A percentile compares a stretch with the other conserved stretches of the same genome.
phyloP scores from a whole-genome alignment of 2,888 invertebrate genomes.

The Sarcophaga subvicina region DNA sequence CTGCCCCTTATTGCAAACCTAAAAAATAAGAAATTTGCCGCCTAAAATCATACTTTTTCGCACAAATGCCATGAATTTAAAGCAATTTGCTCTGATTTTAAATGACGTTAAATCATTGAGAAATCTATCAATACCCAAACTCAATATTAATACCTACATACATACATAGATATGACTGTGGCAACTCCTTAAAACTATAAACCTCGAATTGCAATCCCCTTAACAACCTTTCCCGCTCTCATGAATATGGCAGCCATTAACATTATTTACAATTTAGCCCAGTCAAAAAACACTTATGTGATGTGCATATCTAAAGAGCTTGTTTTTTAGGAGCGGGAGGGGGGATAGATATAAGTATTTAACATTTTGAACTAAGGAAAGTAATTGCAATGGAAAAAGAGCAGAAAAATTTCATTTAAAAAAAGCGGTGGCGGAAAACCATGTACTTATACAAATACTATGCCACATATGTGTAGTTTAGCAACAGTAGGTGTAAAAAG shows the following conservation, averaged over 20 bases:
- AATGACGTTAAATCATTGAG: too few species aligned
- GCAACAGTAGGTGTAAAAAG: not conserved
- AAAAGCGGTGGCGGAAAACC: not conserved
- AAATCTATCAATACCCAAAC: too few species aligned
- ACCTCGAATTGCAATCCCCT: too few species aligned
- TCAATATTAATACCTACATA: too few species aligned
- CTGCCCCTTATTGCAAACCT: too few species aligned
- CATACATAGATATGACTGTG: too few species aligned
- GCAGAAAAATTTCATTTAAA: not conserved
- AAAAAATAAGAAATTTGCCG: too few species aligned
- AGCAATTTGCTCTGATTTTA: too few species aligned
- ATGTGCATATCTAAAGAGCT: constrained; percentile 46
- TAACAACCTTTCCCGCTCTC: too few species aligned
- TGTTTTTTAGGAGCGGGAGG: not conserved
- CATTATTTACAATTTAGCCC: constrained; percentile 37
- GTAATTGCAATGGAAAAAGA: constrained; percentile 10
- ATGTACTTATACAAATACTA: not conserved
- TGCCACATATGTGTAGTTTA: not conserved
- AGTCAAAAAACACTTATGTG: constrained; percentile 60
- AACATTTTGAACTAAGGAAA: constrained; percentile 25
- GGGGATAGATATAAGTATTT: not conserved
- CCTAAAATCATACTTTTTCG: too few species aligned
- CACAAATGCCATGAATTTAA: too few species aligned
- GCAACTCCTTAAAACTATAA: too few species aligned
- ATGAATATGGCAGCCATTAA: constrained; percentile 21